These are phyloP conservation scores for Oostethus manadensis DNA, from an alignment of 2,113 vertebrate species.

Conservation along the genomic window DNA sequence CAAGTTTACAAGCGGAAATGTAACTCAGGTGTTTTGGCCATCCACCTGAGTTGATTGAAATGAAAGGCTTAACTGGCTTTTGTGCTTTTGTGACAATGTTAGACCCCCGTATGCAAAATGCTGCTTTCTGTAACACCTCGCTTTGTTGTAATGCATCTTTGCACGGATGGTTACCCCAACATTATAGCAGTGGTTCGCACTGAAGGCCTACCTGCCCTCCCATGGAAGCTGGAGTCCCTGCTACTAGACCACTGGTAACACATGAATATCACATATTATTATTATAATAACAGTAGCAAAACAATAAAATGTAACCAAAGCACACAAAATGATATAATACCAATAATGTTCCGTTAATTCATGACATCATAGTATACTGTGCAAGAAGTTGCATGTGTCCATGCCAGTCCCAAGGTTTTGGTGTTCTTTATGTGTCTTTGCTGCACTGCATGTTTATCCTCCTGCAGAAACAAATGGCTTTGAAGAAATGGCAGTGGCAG, in stretches of 20 bases:
- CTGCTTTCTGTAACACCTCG: no score
- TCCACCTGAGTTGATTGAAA: no score
- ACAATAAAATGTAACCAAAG: neutral
- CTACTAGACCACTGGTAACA: neutral
- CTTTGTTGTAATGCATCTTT: no score
- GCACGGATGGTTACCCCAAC: no score
- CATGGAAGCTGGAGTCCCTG: no score
- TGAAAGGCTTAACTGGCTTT: no score
- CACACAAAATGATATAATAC: neutral
- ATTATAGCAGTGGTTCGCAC: no score
- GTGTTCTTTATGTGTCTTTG: conserved; percentile 16
- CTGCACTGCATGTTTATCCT: conserved; percentile 9
- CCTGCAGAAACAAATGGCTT: conserved; percentile 60
- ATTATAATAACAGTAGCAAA: neutral
- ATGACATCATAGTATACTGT: conserved; percentile 2
- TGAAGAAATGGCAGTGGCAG: conserved; percentile 69
- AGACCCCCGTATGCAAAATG: no score
- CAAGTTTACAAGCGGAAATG: no score
- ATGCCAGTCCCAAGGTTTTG: neutral
- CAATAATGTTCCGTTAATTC: neutral
- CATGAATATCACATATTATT: neutral
- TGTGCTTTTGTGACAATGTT: no score
- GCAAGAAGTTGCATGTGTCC: conserved; percentile 7
- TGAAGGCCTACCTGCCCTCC: no score
- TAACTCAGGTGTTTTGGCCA: no score